Evolutionary conservation across 2,888 invertebrate genomes (phyloP), one percentile per base, ranked within the genome.

Genomic region (Pinctada fucata): DNA sequence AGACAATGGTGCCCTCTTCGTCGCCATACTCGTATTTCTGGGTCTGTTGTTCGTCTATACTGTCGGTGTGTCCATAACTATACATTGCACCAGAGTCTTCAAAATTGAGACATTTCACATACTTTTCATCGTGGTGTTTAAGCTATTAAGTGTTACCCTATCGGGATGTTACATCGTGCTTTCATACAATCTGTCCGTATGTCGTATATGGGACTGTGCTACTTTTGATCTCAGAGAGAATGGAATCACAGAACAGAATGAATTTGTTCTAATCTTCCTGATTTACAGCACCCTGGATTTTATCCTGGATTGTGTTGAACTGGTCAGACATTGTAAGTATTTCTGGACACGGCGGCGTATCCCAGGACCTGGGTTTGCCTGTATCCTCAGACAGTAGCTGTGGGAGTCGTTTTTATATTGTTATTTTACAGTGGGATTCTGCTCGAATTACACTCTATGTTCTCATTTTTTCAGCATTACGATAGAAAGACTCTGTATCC

Each of bases 141-240:
- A 58, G 13, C 58, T 58, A 58, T 13, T 58, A 13, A 58, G 58
- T 13, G 8, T 58, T 10, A 10, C 13, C 13, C 58, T 58, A 10
- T 58, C 58, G 6, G 6, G 8, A 10, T 58, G 58, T 58, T 58
- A 10, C 13, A 58, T 58, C 6, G 58, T 58, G 58, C 58, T 58
- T 58, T 58, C 58, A 58, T 58, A 58, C 58, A 58, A 58, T 58
- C 58, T 58, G 13, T 58, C 58, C 13, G 58, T 58, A 58, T 58
- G 58, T 13, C 6, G 13, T 10, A 58, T 58, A 10, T 58, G 58
- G 58, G 58, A 58, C 13, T 58, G 58, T 58, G 58, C 58, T 10
- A 58, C 58, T 10, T 58, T 58, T 13, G 58, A 58, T 58, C 58
- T 58, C 8, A 58, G 58, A 13, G 13, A 58, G 13, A 58, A 58